Conservation (phyloP, 92 coral and sea anemone genomes). For the Porites lobata region DNA sequence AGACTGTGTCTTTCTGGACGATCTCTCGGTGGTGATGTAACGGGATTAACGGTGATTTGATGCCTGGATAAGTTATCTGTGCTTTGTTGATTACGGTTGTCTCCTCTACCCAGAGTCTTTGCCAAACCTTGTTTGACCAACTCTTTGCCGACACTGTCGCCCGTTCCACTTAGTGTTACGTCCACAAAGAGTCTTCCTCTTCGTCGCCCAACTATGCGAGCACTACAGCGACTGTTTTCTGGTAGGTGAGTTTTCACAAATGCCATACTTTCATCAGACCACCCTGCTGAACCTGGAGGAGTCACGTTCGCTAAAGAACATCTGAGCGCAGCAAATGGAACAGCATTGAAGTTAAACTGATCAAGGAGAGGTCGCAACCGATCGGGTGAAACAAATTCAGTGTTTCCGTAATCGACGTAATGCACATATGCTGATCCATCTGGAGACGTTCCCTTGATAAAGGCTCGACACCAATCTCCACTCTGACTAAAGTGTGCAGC, state of each 20-base stretch:
- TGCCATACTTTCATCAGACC: constrained; percentile 77
- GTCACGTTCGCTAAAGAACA: constrained; percentile 74
- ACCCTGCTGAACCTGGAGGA: constrained; percentile 55
- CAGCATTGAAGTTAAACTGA: constrained; percentile 46
- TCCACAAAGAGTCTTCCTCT: constrained; percentile 61
- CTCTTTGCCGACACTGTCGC: constrained; percentile 32
- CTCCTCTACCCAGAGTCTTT: background rate
- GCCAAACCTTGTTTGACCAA: constrained; percentile 32
- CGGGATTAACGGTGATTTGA: background rate
- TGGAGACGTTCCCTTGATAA: constrained; percentile 52
- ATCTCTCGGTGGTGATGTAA: background rate
- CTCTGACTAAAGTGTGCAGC: constrained; percentile 63
- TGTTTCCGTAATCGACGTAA: constrained; percentile 91
- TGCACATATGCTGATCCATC: constrained; percentile 61
- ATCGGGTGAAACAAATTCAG: constrained; percentile 53
- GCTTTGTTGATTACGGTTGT: background rate
- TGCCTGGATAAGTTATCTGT: background rate
- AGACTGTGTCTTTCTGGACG: background rate
- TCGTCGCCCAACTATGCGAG: constrained; percentile 43
- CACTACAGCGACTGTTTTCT: constrained; percentile 40
- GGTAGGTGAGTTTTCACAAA: constrained; percentile 63
- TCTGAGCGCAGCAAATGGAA: constrained; percentile 77
- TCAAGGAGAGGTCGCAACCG: constrained; percentile 78
- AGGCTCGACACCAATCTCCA: constrained; percentile 83
- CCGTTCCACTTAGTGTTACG: constrained; percentile 31